Evolutionary conservation across 2,113 vertebrate species (phyloP), one percentile per base, ranked within the genome.

Genomic region (Sorex araneus): DNA sequence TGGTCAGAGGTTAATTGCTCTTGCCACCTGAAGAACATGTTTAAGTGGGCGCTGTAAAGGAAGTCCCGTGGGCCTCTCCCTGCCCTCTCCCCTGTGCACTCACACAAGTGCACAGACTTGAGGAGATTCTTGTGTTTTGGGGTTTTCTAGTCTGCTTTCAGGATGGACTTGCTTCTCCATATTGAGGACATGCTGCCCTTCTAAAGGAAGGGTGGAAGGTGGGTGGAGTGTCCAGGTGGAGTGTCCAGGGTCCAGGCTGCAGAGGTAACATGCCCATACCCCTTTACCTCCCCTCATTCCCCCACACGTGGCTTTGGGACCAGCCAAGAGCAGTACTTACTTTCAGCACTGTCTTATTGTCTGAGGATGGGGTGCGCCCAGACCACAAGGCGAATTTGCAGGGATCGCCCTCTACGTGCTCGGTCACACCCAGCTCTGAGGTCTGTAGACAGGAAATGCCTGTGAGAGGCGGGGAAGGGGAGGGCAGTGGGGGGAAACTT

Each of bases 341-440:
- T 98, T 99, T 99, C 34, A 99, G 98, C 77, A 99, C 99, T 4
- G 99, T 99, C 97, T 99, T 99, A 93, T 99, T 99, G 96, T 99
- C 99, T 63, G 99, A 99, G 78, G 99, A 99, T 2, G 99, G 99
- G 54, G 99, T 99, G 94, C 99, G 98, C 97, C 99, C 99, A 71
- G 99, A 98, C 99, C 99, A 99, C 96, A 99, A 98, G 74, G 99
- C 99, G 96, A 99, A 99, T 96, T 99, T 99, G 98, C 99, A 99
- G 36, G 99, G 98, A 95, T 99, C 99, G 6, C 99, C 99, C 97
- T 99, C 99, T n/a, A 99, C 99, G 10, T 99, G 99, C 92, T 99
- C 99, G 0, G 99, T 99, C 93, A 99, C 99, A 90, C 99, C 99
- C 97, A 99, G 95, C 97, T 99, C 99, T 89, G 99, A 99, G 84